Evolutionary conservation across 1,140 invertebrate species (phyloP).

Genomic region (Limonius californicus): DNA sequence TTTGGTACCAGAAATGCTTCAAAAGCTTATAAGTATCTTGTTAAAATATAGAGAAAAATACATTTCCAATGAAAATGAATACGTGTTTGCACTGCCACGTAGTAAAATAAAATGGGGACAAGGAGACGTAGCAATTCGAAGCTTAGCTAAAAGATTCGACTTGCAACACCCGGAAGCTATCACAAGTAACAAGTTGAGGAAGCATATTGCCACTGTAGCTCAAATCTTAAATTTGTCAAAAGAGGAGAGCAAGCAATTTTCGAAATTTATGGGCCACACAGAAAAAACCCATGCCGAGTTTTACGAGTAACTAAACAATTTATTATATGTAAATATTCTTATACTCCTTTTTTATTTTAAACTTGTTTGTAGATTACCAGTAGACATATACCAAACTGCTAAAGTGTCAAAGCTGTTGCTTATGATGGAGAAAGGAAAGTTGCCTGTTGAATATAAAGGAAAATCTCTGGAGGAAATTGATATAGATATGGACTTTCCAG

Average conservation of each 20-base stretch:
- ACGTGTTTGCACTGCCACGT: neutral
- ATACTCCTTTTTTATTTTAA: no score
- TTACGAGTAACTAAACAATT: slow-evolving; percentile 9
- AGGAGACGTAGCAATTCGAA: neutral
- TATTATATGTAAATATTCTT: no score
- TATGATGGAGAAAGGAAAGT: no score
- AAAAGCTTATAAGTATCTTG: neutral
- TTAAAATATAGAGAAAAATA: slow-evolving; percentile 7
- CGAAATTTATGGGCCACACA: slow-evolving; percentile 12
- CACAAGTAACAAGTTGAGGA: slow-evolving; percentile 10
- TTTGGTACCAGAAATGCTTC: neutral
- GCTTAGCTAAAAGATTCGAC: neutral
- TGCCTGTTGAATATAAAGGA: no score
- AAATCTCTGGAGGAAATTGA: no score
- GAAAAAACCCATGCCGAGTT: slow-evolving; percentile 15
- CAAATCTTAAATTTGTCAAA: slow-evolving; percentile 16
- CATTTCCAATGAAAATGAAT: neutral
- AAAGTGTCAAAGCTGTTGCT: no score
- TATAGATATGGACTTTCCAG: no score
- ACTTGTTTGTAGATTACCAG: no score
- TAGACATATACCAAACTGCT: no score
- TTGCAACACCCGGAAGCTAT: slow-evolving; percentile 2
- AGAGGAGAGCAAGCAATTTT: slow-evolving; percentile 21
- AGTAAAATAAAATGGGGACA: slow-evolving; percentile 18
- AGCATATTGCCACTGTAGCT: slow-evolving; percentile 2